Conservation (phyloP, 2,113 vertebrate genomes). For the Thryonomys swinderianus region DNA sequence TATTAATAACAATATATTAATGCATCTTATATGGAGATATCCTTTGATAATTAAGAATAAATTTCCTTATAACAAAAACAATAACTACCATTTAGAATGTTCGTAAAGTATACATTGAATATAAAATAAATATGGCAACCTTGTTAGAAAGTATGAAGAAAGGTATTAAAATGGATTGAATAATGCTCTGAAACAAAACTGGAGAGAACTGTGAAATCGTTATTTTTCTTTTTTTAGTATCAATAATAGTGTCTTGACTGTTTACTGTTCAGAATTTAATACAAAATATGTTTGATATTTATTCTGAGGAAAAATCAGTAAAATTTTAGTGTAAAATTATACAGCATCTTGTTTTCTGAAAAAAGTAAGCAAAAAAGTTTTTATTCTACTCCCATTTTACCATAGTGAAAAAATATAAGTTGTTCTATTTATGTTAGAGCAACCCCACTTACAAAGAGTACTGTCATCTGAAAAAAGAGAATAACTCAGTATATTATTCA, state of each 20-base stretch:
- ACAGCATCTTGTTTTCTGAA: neutral
- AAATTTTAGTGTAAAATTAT: neutral
- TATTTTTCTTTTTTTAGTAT: neutral
- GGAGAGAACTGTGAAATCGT: neutral
- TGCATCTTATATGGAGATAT: neutral
- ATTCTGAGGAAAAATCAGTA: neutral
- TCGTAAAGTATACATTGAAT: neutral
- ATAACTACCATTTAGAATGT: neutral
- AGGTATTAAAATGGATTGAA: neutral
- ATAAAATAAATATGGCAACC: neutral
- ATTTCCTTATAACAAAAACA: neutral
- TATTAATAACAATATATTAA: neutral
- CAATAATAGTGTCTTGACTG: rapidly evolving
- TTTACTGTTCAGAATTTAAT: neutral
- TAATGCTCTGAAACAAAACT: neutral
- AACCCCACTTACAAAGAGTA: neutral
- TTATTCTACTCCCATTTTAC: neutral
- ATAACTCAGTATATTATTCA: neutral
- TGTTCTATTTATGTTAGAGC: neutral
- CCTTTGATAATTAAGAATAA: neutral
- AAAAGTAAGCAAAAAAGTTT: neutral
- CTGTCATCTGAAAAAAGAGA: neutral
- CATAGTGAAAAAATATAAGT: neutral
- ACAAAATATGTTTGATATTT: neutral
- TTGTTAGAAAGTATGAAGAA: neutral